These are phyloP conservation scores for Aphis craccivora DNA, from an alignment of 1,140 invertebrate species.

Conservation along the genomic window DNA sequence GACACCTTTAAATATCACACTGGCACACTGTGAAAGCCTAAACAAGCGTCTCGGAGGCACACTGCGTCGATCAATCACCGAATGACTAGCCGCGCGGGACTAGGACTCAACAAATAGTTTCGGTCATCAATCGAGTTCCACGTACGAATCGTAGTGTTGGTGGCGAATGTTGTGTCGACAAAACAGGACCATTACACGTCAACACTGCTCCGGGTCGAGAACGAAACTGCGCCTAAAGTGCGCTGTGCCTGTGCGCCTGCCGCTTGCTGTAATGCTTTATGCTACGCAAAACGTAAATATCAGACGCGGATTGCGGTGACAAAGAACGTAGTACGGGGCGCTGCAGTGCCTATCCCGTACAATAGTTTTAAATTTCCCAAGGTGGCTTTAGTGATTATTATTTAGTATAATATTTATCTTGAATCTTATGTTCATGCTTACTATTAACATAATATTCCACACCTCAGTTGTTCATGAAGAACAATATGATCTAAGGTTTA, in stretches of 20 bases:
- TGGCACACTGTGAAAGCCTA: background rate
- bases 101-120: background rate
- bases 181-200: background rate
- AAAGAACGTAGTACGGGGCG: conserved; percentile 16
- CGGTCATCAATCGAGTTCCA: background rate
- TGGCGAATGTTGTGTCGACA: background rate
- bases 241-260: too few species aligned
- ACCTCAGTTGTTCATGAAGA: too few species aligned
- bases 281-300: background rate
- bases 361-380: background rate
- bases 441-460: too few species aligned
- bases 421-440: too few species aligned
- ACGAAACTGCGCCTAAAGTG: too few species aligned
- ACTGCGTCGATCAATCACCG: background rate
- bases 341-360: background rate
- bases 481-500: too few species aligned
- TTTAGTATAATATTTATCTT: too few species aligned
- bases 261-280: background rate
- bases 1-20: background rate
- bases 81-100: background rate
- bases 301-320: background rate
- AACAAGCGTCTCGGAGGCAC: background rate
- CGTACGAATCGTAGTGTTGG: background rate
- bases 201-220: background rate
- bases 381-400: too few species aligned